A percentile compares a stretch with the other conserved stretches of the same genome.
Conservation (phyloP, 2,113 vertebrate species). For the Mus musculus region GRCm39 chr13:104727501-104728000, state of each 20-base stretch:
- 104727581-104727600: not conserved
- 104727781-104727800: not conserved
- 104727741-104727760: not conserved
- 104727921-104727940: not conserved
- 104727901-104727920: not conserved
- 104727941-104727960: not conserved
- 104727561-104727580: not conserved
- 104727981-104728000: too few species aligned
- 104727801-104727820: not conserved
- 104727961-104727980: not conserved
- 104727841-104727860: not conserved
- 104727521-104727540: not conserved
- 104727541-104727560: not conserved
- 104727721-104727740: not conserved
- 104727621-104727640: not conserved
- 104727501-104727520: not conserved
- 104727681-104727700: not conserved
- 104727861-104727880: not conserved
- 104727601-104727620: not conserved
- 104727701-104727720: not conserved
- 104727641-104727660: conserved; percentile 8
- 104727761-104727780: not conserved
- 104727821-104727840: not conserved
- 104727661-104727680: not conserved
- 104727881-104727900: not conserved